phyloP scores from a whole-genome alignment of 2,888 invertebrate species.

The Synergus japonicus region DNA sequence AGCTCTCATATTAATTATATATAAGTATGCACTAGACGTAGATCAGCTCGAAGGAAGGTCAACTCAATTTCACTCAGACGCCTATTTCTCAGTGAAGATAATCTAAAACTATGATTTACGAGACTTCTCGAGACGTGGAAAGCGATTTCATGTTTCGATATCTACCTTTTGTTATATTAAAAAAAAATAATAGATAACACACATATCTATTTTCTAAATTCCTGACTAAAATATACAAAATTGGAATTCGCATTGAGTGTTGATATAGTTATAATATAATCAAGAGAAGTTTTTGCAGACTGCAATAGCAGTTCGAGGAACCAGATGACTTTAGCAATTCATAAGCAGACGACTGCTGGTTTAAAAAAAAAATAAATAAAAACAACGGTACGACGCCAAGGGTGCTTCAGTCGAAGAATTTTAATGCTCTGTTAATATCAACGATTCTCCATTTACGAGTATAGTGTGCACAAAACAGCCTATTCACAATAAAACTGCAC shows the following conservation, averaged over 20 bases:
- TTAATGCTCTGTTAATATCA: slow-evolving; percentile 11
- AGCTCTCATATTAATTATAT: no score
- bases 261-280: background rate
- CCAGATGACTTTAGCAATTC: slow-evolving; percentile 2
- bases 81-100: no score
- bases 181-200: no score
- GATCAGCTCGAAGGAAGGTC: no score
- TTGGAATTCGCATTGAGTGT: background rate
- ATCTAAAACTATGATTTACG: no score
- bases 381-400: background rate
- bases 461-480: background rate
- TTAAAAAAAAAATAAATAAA: background rate
- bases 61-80: no score
- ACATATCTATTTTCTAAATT: background rate
- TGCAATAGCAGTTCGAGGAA: slow-evolving; percentile 2
- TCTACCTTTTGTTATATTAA: background rate
- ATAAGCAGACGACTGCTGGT: background rate
- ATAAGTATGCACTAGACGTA: no score
- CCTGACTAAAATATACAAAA: background rate
- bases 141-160: background rate
- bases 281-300: background rate
- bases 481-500: background rate
- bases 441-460: background rate
- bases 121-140: background rate
- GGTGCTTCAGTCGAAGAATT: slow-evolving; percentile 2